phyloP scores from a whole-genome alignment of 1,140 invertebrate genomes.

The Drosophila ficusphila region DNA sequence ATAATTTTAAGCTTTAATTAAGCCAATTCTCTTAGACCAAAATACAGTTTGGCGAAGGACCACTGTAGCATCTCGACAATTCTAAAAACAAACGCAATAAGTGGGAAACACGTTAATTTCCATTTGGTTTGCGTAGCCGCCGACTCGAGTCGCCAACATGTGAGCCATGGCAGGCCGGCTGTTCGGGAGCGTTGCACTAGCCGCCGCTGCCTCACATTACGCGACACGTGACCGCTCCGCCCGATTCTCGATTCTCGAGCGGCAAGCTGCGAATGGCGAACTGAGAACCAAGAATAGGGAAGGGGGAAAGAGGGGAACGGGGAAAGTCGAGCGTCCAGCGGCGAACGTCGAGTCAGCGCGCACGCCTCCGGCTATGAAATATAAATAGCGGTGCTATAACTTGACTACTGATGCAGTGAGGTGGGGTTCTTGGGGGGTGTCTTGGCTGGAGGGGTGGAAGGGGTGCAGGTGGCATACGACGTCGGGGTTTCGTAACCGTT shows the following conservation, averaged over 20 bases:
- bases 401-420: constrained; percentile 27
- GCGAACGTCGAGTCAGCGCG: constrained; percentile 41
- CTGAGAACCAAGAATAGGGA: too few species aligned
- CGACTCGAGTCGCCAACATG: constrained; percentile 73
- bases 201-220: constrained; percentile 61
- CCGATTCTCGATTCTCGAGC: constrained; percentile 1
- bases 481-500: constrained; percentile 66
- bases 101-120: constrained; percentile 63
- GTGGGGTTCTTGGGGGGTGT: not conserved
- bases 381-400: constrained; percentile 69
- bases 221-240: constrained; percentile 62
- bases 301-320: too few species aligned
- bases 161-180: constrained; percentile 47
- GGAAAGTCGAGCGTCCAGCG: constrained; percentile 14
- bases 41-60: not conserved
- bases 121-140: constrained; percentile 57
- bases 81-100: constrained; percentile 42
- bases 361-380: constrained; percentile 62
- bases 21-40: too few species aligned
- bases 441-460: not conserved
- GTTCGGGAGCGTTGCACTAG: constrained; percentile 71
- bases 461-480: constrained; percentile 19
- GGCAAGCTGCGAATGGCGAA: too few species aligned
- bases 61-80: constrained; percentile 6
- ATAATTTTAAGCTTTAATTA: too few species aligned